These are phyloP conservation scores for Oscheius sp. DNA, from an alignment of 2,888 invertebrate genomes.

Conservation along the genomic window DNA sequence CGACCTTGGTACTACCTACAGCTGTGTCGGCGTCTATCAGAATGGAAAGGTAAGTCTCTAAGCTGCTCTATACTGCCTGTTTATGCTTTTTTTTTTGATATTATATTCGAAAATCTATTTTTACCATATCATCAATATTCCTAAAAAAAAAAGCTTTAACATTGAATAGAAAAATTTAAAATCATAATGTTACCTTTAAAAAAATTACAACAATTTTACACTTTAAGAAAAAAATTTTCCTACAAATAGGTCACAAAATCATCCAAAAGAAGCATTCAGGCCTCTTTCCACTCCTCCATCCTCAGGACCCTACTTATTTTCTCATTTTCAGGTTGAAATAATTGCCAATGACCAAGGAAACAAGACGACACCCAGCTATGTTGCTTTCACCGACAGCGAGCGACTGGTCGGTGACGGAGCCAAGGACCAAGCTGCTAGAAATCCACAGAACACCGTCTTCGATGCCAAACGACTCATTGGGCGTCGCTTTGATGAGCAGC, in stretches of 20 bases:
- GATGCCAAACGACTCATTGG: constrained; percentile 73
- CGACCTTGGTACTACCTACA: constrained; percentile 54
- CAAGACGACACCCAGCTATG: constrained; percentile 79
- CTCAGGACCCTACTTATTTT: constrained; percentile 5
- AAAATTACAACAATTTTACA: too few relatives aligned
- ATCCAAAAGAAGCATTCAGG: too few relatives aligned
- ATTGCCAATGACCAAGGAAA: constrained; percentile 77
- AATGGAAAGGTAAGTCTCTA: constrained; percentile 42
- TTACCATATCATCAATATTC: too few relatives aligned
- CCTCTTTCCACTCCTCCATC: too few relatives aligned
- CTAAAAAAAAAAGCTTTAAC: too few relatives aligned
- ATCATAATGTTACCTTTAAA: too few relatives aligned
- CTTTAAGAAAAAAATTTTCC: too few relatives aligned
- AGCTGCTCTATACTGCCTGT: not conserved
- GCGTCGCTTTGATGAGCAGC: constrained; percentile 72
- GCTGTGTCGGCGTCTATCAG: constrained; percentile 50
- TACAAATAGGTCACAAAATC: too few relatives aligned
- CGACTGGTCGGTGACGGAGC: constrained; percentile 74
- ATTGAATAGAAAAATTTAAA: too few relatives aligned
- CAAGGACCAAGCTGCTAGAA: constrained; percentile 74
- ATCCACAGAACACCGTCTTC: constrained; percentile 69
- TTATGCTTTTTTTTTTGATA: not conserved
- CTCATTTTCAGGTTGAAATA: constrained; percentile 71
- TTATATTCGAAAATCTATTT: not conserved
- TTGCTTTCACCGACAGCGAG: constrained; percentile 74